Evolutionary conservation across 2,797 vertebrate genomes (phyloP).

Genomic region (Paedocypris micromegethes): DNA sequence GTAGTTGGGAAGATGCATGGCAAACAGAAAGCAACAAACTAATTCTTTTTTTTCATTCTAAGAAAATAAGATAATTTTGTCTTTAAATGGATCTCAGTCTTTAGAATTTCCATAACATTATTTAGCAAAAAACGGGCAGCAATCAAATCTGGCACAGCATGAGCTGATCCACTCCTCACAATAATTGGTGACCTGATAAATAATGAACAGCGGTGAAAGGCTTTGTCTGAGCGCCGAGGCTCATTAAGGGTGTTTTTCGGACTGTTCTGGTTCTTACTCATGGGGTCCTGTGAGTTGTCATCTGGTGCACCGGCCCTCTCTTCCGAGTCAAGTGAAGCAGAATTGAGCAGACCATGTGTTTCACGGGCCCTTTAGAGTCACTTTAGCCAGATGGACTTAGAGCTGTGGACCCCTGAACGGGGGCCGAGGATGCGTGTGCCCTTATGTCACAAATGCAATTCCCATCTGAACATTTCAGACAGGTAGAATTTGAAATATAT

Average conservation of each 20-base stretch:
- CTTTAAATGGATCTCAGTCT: no score
- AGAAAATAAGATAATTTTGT: no score
- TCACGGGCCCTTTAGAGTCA: conserved; percentile 38
- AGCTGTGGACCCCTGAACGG: conserved; percentile 58
- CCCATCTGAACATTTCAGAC: conserved; percentile 12
- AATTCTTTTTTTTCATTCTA: no score
- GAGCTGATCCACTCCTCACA: conserved; percentile 2
- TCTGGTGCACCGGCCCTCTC: conserved; percentile 63
- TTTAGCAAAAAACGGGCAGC: conserved; percentile 6
- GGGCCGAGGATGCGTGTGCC: conserved; percentile 46
- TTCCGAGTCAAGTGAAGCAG: conserved; percentile 58
- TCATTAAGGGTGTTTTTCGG: conserved; percentile 12
- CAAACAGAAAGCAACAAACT: no score
- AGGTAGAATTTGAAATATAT: background rate
- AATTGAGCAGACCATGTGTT: conserved; percentile 47
- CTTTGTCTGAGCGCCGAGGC: conserved; percentile 12
- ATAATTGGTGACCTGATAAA: conserved; percentile 12
- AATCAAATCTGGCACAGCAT: conserved; percentile 6
- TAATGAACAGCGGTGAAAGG: conserved; percentile 21
- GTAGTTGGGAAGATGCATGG: no score
- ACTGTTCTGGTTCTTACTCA: conserved; percentile 9
- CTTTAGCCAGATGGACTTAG: conserved; percentile 62
- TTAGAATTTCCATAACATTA: no score
- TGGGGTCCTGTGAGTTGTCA: conserved; percentile 61
- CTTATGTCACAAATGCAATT: conserved; percentile 50